Evolutionary conservation across 2,113 vertebrate genomes (phyloP).

Genomic region (Pseudorasbora parva): DNA sequence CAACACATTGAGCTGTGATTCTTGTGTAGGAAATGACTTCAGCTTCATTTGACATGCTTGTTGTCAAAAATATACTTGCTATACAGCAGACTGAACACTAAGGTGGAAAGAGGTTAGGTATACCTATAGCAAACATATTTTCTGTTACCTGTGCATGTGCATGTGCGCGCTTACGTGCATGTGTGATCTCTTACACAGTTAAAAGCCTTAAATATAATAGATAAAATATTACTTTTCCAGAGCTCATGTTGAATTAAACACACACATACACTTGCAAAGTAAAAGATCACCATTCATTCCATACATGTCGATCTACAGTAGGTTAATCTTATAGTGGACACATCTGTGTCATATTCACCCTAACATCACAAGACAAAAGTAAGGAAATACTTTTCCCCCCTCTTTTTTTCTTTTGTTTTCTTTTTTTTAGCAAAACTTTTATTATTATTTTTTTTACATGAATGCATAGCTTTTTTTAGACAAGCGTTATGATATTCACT

Average conservation of each 20-base stretch:
- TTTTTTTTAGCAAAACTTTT: no score
- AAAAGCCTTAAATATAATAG: no score
- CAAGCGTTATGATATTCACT: background rate
- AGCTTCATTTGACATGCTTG: background rate
- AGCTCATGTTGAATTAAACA: constrained; percentile 23
- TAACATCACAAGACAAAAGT: background rate
- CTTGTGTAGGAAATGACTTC: background rate
- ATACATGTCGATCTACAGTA: background rate
- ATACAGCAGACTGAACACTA: background rate
- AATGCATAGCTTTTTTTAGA: background rate
- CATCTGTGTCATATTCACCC: background rate
- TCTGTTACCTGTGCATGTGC: no score
- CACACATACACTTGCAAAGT: constrained; percentile 3
- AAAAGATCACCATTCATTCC: constrained; percentile 38
- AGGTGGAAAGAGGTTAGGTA: background rate
- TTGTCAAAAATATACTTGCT: background rate
- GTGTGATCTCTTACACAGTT: no score
- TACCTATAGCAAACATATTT: no score
- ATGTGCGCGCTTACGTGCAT: no score
- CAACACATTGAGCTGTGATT: background rate
- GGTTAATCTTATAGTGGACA: background rate
- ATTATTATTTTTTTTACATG: no score
- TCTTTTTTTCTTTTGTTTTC: no score
- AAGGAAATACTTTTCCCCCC: no score
- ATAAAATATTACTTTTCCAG: constrained; percentile 45